A percentile compares a stretch with the other conserved stretches of the same genome.
Conservation (phyloP, 2,797 vertebrate genomes). For the Helicolenus hilgendorfi region DNA sequence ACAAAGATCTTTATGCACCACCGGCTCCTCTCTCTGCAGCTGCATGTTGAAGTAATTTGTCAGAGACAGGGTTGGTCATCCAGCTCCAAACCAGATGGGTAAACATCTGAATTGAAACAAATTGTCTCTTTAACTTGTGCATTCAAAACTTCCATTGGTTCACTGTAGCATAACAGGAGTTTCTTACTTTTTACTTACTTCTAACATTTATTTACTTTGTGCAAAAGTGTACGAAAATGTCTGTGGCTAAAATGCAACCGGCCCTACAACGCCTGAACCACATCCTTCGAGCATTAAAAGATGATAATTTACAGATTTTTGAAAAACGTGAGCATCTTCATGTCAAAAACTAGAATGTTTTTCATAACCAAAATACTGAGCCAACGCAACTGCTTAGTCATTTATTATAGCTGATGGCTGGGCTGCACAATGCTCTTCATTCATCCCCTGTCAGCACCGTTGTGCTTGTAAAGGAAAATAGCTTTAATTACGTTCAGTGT, state of each 20-base stretch:
- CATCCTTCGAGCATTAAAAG: neutral
- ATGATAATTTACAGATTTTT: neutral
- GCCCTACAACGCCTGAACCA: neutral
- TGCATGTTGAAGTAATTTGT: neutral
- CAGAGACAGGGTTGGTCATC: neutral
- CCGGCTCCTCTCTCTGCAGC: neutral
- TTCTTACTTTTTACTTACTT: neutral
- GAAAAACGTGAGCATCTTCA: neutral
- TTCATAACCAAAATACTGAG: neutral
- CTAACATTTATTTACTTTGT: neutral
- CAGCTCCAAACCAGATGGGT: neutral
- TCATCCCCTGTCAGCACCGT: slow-evolving; percentile 36
- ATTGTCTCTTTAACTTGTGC: neutral
- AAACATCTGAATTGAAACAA: neutral
- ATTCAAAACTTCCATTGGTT: neutral
- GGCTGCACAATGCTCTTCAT: slow-evolving; percentile 33
- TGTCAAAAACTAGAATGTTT: neutral
- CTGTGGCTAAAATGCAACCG: neutral
- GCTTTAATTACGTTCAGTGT: slow-evolving; percentile 68
- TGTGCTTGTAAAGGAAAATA: slow-evolving; percentile 57
- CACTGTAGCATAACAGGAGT: neutral
- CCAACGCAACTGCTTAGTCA: neutral
- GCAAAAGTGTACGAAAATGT: neutral
- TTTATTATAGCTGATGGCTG: slow-evolving; percentile 20
- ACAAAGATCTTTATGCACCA: neutral